Base-by-base conservation (phyloP, 2,797 vertebrate genomes). In the Schizopygopsis malacanthus region DNA sequence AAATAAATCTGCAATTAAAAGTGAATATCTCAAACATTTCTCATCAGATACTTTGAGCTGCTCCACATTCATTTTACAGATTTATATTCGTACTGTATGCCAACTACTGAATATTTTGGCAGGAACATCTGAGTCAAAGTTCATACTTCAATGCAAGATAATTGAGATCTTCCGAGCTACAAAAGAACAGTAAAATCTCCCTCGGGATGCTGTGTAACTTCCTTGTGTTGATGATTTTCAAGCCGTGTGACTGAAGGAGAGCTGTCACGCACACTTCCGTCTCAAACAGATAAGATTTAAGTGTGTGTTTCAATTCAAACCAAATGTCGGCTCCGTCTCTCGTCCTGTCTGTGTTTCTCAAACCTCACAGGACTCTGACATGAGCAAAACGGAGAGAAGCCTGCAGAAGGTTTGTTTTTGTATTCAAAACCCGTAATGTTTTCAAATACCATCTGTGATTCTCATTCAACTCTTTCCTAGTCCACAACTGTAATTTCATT, bases 391-490 rank as follows among this genome's bases (percentile, higher is more conserved):
- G 33, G 39, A 25, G 61, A 81, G 77, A 50, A 63, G 61, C 8
- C 20, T 12, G 79, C 43, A 39, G 25, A 50, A 12, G 28, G 45
- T 25, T 76, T 37, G 47, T 56, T 39, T 65, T 73, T 22, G 8
- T 84, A 86, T 71, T 80, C 18, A 59, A 69, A 71, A 82, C 75
- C 83, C n/a, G 20, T 59, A 78, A 71, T 70, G 75, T 81, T 85
- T 85, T 70, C 65, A 59, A 13, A 59, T 78, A 41, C 45, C 90
- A 90, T 86, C 89, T 91, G 90, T 85, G 67, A 89, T 87, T 88
- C 72, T 72, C 83, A 88, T 90, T 70, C 82, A 72, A 41, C n/a
- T 2, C 37, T 41, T 79, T 65, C 13, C 63, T 65, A 81, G 50
- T 33, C 33, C 84, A 50, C 69, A 79, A 81, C 75, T 83, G 56